Percentiles rank a stretch among this genome's conserved stretches.
These are phyloP conservation scores for Acrocephalus kingi DNA, from an alignment of 2,113 vertebrate genomes.

Conservation along the genomic window DNA sequence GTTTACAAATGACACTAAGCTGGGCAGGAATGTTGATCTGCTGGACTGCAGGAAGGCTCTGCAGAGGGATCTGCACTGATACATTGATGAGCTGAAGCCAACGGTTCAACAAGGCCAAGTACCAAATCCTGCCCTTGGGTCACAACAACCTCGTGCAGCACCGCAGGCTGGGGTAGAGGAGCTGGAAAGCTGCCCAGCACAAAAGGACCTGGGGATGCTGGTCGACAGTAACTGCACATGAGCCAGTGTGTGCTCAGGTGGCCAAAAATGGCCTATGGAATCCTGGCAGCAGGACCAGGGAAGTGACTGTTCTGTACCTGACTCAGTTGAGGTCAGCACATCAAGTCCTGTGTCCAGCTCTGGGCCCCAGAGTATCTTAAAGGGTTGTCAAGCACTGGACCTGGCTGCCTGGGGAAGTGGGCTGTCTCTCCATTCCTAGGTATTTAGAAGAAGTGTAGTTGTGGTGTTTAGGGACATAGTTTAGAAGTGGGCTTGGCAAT, in stretches of 20 bases:
- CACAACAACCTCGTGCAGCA: rapidly evolving
- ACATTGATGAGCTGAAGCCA: rapidly evolving
- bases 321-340: background rate
- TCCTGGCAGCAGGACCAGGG: background rate
- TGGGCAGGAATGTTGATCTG: background rate
- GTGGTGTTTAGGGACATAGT: background rate
- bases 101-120: rapidly evolving
- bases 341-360: background rate
- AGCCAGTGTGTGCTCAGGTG: background rate
- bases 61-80: background rate
- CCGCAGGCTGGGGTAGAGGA: background rate
- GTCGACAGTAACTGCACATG: background rate
- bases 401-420: background rate
- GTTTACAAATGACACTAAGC: background rate
- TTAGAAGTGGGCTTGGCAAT: background rate
- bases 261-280: background rate
- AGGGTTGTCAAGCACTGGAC: background rate
- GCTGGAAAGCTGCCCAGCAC: background rate
- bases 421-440: background rate
- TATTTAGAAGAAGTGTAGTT: background rate
- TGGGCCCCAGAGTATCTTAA: background rate
- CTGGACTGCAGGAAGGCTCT: background rate
- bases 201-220: too few relatives aligned
- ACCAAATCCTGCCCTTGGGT: rapidly evolving
- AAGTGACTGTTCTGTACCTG: background rate